Base-by-base conservation (phyloP, 2,113 vertebrate species). In the Sprattus sprattus region DNA sequence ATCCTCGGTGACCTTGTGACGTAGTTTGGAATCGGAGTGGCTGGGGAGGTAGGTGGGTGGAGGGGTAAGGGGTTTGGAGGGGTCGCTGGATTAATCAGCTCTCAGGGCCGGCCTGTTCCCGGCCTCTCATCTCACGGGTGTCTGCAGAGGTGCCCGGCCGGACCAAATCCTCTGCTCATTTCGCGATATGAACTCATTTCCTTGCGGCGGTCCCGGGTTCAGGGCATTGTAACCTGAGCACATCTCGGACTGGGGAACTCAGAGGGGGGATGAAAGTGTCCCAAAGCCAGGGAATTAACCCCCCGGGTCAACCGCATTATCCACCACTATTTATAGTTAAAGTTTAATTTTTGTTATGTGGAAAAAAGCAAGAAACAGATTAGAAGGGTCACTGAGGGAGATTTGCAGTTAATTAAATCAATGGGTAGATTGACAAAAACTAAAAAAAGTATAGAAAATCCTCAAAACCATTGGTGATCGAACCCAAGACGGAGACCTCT, bases 101-200 rank as follows among this genome's bases (percentile, higher is more conserved):
- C 90, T 93, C 90, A 92, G 89, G 64, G 83, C 15, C 86, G 82
- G 88, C 86, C 85, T 52, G 83, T 89, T 90, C 81, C 83, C 22
- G 75, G 89, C 86, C 86, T 91, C 91, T 93, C 87, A 90, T 93
- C 89, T 91, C 89, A 86, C 87, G 89, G 92, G 89, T 90, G 92
- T 91, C 92, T 93, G 85, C 90, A 90, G 90, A 95, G 93, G 92
- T 95, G 93, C 93, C 92, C 89, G 86, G 90, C 92, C 90, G 82
- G 87, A 90, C 87, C 89, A 95, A 95, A 95, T 89, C 94, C 94
- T 90, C 85, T 88, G 88, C 93, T 95, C 89, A 93, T 93, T 94
- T 94, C 90, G 93, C 85, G 90, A 95, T 95, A 96, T 95, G 93
- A 96, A 95, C 94, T 96, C 93, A 96, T 96, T 96, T 96, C 95